Conservation (phyloP, 2,113 vertebrate genomes). For the Zeus faber region DNA sequence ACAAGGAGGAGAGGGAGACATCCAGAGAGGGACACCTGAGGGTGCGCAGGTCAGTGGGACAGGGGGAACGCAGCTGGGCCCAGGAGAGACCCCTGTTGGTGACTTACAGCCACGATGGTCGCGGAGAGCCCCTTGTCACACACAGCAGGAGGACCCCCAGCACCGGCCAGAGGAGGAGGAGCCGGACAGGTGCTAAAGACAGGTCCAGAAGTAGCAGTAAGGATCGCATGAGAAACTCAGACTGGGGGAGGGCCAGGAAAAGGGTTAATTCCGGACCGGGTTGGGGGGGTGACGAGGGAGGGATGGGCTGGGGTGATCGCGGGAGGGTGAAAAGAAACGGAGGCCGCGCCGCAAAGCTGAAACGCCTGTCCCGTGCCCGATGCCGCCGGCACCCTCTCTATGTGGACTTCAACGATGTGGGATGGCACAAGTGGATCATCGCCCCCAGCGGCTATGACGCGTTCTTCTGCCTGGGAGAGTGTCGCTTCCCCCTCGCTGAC, state of each 20-base stretch:
- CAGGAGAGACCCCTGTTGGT: constrained; percentile 79
- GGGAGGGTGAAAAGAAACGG: constrained; percentile 73
- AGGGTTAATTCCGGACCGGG: constrained; percentile 24
- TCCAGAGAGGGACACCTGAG: constrained; percentile 58
- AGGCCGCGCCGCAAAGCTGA: constrained; percentile 69
- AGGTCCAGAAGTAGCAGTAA: constrained; percentile 51
- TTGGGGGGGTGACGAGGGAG: constrained; percentile 42
- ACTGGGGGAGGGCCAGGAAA: constrained; percentile 33
- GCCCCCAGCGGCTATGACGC: constrained; percentile 81
- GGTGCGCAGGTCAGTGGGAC: constrained; percentile 69
- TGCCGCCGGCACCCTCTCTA: constrained; percentile 80
- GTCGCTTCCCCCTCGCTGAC: constrained; percentile 80
- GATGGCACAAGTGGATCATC: constrained; percentile 84
- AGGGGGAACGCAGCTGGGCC: constrained; percentile 77
- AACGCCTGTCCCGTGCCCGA: constrained; percentile 69
- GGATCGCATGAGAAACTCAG: constrained; percentile 43
- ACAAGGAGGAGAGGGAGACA: constrained; percentile 19
- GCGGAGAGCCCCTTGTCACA: constrained; percentile 68
- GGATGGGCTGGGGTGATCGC: constrained; percentile 48
- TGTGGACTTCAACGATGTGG: constrained; percentile 81
- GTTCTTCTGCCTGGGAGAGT: constrained; percentile 83
- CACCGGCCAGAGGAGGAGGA: constrained; percentile 44
- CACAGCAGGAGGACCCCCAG: constrained; percentile 51
- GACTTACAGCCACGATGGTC: constrained; percentile 78
- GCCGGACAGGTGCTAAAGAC: constrained; percentile 54